Evolutionary conservation across 2,888 invertebrate species (phyloP).

Genomic region (Heliconius aoede): DNA sequence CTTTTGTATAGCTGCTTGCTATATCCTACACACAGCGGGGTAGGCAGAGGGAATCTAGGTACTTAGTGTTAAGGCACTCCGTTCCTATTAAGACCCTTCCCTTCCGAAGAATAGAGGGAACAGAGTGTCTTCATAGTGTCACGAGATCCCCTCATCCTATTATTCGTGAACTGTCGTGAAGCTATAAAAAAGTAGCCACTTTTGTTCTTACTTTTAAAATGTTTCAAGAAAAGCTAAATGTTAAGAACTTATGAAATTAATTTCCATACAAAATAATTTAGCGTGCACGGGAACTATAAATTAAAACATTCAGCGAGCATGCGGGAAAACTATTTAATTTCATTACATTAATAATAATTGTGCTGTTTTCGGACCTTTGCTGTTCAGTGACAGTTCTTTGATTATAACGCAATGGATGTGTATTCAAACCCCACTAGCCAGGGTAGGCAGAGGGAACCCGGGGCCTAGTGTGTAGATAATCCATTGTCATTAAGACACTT

Average conservation of each 20-base stretch:
- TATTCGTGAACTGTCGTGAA: neutral
- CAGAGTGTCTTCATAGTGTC: no score
- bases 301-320: slow-evolving; percentile 21
- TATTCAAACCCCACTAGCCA: neutral
- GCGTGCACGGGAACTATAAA: slow-evolving; percentile 10
- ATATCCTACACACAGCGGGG: neutral
- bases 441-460: no score
- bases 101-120: neutral
- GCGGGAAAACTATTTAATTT: slow-evolving; percentile 20
- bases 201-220: neutral
- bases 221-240: slow-evolving; percentile 6
- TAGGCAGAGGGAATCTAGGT: neutral
- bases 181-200: neutral
- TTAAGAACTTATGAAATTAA: neutral
- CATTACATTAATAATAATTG: slow-evolving; percentile 18
- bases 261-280: slow-evolving; percentile 13
- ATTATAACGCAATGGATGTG: neutral
- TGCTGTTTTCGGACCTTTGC: neutral
- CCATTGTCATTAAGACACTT: no score
- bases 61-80: neutral
- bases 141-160: no score
- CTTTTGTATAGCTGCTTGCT: neutral
- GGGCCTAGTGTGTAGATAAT: no score
- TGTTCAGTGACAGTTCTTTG: neutral
- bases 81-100: neutral